Base-by-base conservation (phyloP, 2,113 vertebrate genomes). In the Microcebus tavaratra region DNA sequence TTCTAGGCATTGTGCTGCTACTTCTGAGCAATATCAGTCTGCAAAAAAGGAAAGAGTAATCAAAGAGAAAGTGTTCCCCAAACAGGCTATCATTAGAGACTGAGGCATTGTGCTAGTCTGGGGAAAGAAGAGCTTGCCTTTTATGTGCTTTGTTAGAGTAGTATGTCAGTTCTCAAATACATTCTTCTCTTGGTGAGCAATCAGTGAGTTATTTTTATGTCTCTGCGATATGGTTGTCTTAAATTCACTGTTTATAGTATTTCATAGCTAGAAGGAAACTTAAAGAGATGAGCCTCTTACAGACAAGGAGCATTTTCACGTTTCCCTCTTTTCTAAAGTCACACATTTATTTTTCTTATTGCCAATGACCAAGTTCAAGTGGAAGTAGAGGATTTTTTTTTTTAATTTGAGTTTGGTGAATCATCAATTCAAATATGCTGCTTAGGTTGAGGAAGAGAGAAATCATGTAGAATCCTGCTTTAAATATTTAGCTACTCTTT, bases 401-500 rank as follows among this genome's bases (percentile, higher is more conserved):
- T 67, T 23, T 4, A 53, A 75, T 67, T 78, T 34, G 9, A 86
- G 8, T 70, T 95, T 76, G 31, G 53, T 1, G 13, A 87, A 63
- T 83, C 59, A 93, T 61, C 45, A 14, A 7, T 81, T 95, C 59
- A 87, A 89, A 76, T 67, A 67, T 8, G 1, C 29, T 88, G 12
- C 57, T 90, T 65, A 65, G 9, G 34, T 82, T 63, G 21, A 29
- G 9, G 15, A 94, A 67, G 48, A 89, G 39, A 92, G 63, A 73
- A 65, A 78, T 42, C 36, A 57, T 27, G 5, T 78, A 53, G n/a
- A 86, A 72, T 55, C 68, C 5, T 67, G 10, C 29, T 91, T 25
- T 84, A 75, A 94, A 94, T 83, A 17, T 65, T 92, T 63, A 81
- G 42, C 50, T 90, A n/a, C 3, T 93, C 20, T 94, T 82, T 95